These are phyloP conservation scores for Formica aserva DNA, from an alignment of 2,888 invertebrate species.

Conservation along the genomic window DNA sequence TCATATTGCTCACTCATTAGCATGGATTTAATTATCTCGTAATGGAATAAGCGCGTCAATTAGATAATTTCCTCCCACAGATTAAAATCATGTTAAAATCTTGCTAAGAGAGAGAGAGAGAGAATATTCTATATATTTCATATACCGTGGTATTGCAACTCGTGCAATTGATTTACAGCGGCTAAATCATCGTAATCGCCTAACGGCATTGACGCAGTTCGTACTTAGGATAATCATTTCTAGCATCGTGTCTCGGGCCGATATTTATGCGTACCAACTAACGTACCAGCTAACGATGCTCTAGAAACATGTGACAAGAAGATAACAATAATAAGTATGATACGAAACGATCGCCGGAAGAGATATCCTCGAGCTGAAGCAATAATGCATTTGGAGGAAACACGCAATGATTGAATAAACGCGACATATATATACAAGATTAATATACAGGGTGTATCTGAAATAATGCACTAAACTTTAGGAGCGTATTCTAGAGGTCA, in stretches of 20 bases:
- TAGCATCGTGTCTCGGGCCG: slow-evolving; percentile 51
- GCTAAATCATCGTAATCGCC: slow-evolving; percentile 61
- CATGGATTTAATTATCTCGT: slow-evolving; percentile 41
- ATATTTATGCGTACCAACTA: slow-evolving; percentile 45
- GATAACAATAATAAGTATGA: slow-evolving; percentile 53
- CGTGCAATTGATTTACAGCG: slow-evolving; percentile 65
- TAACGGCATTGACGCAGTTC: slow-evolving; percentile 64
- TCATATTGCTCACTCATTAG: slow-evolving; percentile 61
- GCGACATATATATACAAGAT: background rate
- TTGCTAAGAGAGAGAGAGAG: slow-evolving; percentile 48
- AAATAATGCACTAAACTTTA: no score
- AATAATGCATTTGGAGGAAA: slow-evolving; percentile 16
- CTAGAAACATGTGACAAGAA: slow-evolving; percentile 54
- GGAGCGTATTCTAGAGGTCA: no score
- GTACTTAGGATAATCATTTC: slow-evolving; percentile 56
- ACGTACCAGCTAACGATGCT: slow-evolving; percentile 12
- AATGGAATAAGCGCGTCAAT: slow-evolving; percentile 6
- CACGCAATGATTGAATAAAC: background rate
- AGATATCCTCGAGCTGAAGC: slow-evolving; percentile 28
- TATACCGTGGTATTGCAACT: slow-evolving; percentile 56
- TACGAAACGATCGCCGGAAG: slow-evolving; percentile 37
- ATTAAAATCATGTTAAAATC: slow-evolving; percentile 56
- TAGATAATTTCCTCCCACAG: slow-evolving; percentile 8
- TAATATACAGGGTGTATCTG: background rate
- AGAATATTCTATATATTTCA: slow-evolving; percentile 18